These are phyloP conservation scores for Drosophila subobscura DNA, from an alignment of 1,140 invertebrate genomes.

Conservation along the genomic window DNA sequence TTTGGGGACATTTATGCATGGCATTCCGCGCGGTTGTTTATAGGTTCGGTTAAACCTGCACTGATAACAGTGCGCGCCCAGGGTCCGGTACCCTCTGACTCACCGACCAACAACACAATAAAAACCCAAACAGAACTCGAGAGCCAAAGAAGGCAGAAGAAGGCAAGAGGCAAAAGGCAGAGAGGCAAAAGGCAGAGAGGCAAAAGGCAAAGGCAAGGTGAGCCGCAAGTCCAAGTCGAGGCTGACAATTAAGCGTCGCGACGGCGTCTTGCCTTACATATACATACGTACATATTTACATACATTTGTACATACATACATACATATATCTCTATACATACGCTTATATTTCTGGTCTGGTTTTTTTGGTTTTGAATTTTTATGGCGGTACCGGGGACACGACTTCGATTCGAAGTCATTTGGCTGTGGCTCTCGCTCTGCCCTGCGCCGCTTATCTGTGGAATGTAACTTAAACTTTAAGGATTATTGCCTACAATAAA, in stretches of 20 bases:
- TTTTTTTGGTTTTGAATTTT: conserved; percentile 52
- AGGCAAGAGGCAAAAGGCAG: conserved; percentile 2
- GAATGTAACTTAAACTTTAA: conserved; percentile 83
- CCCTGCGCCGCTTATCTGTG: conserved; percentile 62
- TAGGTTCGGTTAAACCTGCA: conserved; percentile 84
- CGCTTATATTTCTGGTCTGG: conserved; percentile 7
- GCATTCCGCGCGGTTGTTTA: conserved; percentile 84
- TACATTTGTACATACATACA: too few relatives aligned
- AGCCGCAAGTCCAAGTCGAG: conserved; percentile 16
- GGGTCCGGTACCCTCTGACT: conserved; percentile 38
- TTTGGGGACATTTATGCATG: conserved; percentile 84
- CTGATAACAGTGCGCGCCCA: conserved; percentile 68
- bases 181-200: background rate
- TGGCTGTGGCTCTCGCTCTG: conserved; percentile 6
- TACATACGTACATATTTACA: conserved; percentile 12
- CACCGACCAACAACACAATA: conserved; percentile 41
- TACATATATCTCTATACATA: too few relatives aligned
- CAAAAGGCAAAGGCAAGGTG: conserved; percentile 1
- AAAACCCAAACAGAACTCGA: conserved; percentile 34
- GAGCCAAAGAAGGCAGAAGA: background rate
- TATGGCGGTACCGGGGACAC: conserved; percentile 54
- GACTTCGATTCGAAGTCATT: conserved; percentile 33
- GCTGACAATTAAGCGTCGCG: conserved; percentile 53
- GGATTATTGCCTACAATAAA: conserved; percentile 82
- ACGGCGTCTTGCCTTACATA: conserved; percentile 39